Percentiles rank a stretch among this genome's conserved stretches.
Evolutionary conservation across 2,797 vertebrate genomes (phyloP).

Genomic region (Sylvilagus floridanus): DNA sequence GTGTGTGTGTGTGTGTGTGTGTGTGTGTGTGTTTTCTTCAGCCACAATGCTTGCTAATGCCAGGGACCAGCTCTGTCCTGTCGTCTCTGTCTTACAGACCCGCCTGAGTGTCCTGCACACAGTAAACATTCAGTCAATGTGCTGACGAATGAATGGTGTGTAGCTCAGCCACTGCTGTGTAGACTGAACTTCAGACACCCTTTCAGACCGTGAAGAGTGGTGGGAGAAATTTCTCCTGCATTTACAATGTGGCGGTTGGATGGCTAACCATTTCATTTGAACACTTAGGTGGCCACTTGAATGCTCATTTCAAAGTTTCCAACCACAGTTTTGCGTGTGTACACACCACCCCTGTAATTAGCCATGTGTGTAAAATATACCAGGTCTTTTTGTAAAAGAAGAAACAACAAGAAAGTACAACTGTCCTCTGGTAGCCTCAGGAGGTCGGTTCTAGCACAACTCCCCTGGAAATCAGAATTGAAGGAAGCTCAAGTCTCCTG

Average conservation of each 20-base stretch:
- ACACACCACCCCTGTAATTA: neutral
- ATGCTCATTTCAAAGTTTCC: constrained; percentile 60
- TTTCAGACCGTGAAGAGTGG: neutral
- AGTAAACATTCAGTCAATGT: neutral
- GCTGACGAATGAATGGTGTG: neutral
- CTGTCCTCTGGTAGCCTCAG: neutral
- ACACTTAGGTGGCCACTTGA: constrained; percentile 1
- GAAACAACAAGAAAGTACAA: neutral
- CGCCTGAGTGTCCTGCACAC: neutral
- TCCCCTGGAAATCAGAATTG: no score
- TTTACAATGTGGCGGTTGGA: neutral
- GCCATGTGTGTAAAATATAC: neutral
- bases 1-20: no score
- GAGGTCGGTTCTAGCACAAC: neutral
- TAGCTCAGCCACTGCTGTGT: neutral
- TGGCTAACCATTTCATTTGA: constrained; percentile 57
- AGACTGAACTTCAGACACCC: neutral
- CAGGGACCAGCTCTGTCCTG: neutral
- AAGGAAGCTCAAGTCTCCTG: no score
- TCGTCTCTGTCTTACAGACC: neutral
- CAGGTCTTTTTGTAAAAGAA: neutral
- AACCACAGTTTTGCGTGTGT: constrained; percentile 53
- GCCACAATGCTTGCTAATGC: no score
- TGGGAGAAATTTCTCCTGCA: constrained; percentile 2
- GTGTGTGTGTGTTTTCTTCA: no score